Evolutionary conservation across 2,113 vertebrate species (phyloP), one percentile per base, ranked within the genome.

Genomic region (Synodontis membranacea): DNA sequence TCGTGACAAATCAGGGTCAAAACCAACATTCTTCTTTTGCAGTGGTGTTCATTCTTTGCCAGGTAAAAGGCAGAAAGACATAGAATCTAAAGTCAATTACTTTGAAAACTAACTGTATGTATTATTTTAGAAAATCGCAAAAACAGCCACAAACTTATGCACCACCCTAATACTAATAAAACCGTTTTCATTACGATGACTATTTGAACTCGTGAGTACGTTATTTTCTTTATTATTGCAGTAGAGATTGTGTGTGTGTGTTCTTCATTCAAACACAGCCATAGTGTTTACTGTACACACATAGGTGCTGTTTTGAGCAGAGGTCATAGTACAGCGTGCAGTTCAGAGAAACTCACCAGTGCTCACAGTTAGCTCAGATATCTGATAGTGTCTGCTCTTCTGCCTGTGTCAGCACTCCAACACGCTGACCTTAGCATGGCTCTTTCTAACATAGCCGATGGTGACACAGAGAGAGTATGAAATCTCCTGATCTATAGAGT

Each of bases 361-460:
- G 82, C 66, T 74, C 34, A 0, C 34, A 25, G 50, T 58, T 37
- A 52, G 80, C 86, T 87, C 80, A 42, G 86, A 87, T 83, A 83
- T 87, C 56, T 17, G 80, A 83, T 82, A 82, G 44, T 50, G 23
- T n/a, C 39, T 54, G 68, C 58, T 74, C 44, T 64, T 50, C 80
- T 82, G 52, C 17, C 42, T 78, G 44, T 76, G 80, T 87, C 86
- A 83, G 86, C 80, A 87, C 52, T 83, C 37, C 70, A 75, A 78
- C 31, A 39, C 19, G 81, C 80, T 83, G 80, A 83, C 56, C 28
- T 48, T 66, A 83, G 80, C 70, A 72, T 7, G 3, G 70, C 44
- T 21, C 86, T 66, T 64, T 83, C 52, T 9, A 74, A 25, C 12
- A 12, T 83, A 52, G 56, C 66, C 17, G 12, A 64, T 34, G 31